Conservation (phyloP, 2,888 invertebrate species). For the Pterostichus niger region DNA sequence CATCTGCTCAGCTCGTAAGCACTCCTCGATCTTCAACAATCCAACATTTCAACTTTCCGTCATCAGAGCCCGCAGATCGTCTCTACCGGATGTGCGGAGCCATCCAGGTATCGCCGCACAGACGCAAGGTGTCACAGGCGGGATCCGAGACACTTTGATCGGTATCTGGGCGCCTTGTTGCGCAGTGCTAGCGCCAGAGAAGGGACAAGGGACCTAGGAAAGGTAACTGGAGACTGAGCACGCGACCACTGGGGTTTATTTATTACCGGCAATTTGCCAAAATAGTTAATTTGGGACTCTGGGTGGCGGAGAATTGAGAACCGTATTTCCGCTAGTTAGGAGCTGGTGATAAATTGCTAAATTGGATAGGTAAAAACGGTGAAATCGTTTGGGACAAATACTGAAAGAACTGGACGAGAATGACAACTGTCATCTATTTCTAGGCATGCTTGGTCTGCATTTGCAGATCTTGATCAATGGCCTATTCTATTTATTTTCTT, state of each 20-base stretch:
- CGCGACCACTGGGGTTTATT: constrained; percentile 43
- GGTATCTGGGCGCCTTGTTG: constrained; percentile 32
- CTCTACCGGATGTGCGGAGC: constrained; percentile 50
- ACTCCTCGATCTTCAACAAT: not conserved
- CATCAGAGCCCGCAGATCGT: too few relatives aligned
- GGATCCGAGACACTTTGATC: constrained; percentile 54
- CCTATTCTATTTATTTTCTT: too few relatives aligned
- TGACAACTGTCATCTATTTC: too few relatives aligned
- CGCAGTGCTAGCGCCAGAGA: constrained; percentile 2
- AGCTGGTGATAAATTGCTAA: not conserved
- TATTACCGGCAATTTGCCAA: constrained; percentile 59
- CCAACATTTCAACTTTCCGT: not conserved
- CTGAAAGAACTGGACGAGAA: not conserved
- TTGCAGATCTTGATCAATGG: too few relatives aligned
- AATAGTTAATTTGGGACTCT: constrained; percentile 42
- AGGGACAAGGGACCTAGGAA: not conserved
- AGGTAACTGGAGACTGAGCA: constrained; percentile 48
- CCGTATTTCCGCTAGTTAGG: not conserved
- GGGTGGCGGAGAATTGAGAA: constrained; percentile 8
- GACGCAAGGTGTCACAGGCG: constrained; percentile 52
- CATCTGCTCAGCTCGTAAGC: not conserved
- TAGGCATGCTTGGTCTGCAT: too few relatives aligned
- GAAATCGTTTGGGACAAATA: not conserved
- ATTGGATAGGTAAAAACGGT: not conserved
- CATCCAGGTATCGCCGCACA: constrained; percentile 47